Base-by-base conservation (phyloP, 2,888 invertebrate species). In the Drosophila antonietae region DNA sequence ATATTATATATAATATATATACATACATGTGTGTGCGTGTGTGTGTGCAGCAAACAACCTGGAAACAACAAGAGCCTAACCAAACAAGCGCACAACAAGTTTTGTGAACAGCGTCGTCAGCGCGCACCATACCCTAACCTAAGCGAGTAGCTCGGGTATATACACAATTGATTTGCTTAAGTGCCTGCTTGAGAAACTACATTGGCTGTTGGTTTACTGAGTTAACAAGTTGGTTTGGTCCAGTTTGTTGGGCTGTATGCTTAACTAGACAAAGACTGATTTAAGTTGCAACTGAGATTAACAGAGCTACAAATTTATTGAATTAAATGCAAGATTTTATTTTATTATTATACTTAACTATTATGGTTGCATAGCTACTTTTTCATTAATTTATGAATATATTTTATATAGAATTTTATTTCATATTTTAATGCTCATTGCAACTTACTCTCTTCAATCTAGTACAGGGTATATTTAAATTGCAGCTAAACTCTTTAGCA, bases 31-130 rank as follows among this genome's bases (percentile, higher is more conserved):
- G 23, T 15, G 52, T n/a, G 41, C 35, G 35, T 47, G n/a, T 47
- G 39, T 67, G 58, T 23, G 62, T 39, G 23, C 1, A 57, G 73
- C 62, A 75, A 73, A 70, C 73, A 83, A 67, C 71, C 64, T 73
- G 67, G 49, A 44, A 74, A 64, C 75, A 73, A 63, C 52, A 73
- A 75, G 68, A 74, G 71, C 59, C 58, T 72, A 66, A 67, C 56
- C 68, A 83, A 71, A 73, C 73, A 82, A 70, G 70, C 60, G 44
- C 63, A 63, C 63, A 71, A 88, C 81, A 75, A 88, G 80, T 70
- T 83, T 79, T 58, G 31, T 68, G 86, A 80, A 80, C 86, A 82
- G 59, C 83, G 31, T 63, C 46, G 53, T 59, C 81, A 52, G 49
- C 66, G 78, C 62, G 41, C 62, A 37, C 33, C 1, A 75, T 69